Evolutionary conservation across 2,797 vertebrate genomes (phyloP).

Genomic region (Merluccius polli): DNA sequence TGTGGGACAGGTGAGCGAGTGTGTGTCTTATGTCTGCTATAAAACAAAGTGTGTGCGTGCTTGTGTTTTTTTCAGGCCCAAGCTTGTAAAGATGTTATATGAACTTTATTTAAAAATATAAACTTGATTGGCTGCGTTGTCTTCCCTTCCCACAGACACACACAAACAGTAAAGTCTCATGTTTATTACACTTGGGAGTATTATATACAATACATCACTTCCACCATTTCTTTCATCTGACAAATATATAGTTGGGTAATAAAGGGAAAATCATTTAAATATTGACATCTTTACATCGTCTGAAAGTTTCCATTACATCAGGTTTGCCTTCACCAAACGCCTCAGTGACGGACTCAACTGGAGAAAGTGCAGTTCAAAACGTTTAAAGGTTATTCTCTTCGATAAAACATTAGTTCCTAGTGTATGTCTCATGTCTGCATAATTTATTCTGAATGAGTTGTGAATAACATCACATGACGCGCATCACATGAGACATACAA

Average conservation of each 20-base stretch:
- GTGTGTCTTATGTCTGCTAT: not conserved
- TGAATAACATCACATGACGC: no score
- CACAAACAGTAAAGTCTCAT: constrained; percentile 13
- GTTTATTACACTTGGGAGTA: constrained; percentile 53
- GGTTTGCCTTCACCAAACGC: not conserved
- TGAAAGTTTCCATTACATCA: not conserved
- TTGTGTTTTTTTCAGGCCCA: constrained; percentile 33
- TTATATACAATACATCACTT: not conserved
- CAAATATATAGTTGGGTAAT: not conserved
- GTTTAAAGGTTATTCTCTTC: not conserved
- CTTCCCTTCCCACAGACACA: constrained; percentile 23
- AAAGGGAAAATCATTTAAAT: not conserved
- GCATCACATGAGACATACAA: no score
- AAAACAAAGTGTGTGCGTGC: not conserved
- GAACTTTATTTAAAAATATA: constrained; percentile 57
- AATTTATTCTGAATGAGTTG: not conserved
- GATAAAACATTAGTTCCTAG: not conserved
- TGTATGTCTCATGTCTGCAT: not conserved
- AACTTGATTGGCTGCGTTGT: constrained; percentile 4
- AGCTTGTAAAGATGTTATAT: constrained; percentile 43
- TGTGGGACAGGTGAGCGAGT: not conserved
- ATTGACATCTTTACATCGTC: not conserved
- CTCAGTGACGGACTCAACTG: not conserved
- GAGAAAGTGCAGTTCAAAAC: not conserved
- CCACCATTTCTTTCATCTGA: not conserved